Percentiles rank a stretch among this genome's conserved stretches.
Evolutionary conservation across 2,797 vertebrate species (phyloP).

Genomic region (Hippoglossus hippoglossus): DNA sequence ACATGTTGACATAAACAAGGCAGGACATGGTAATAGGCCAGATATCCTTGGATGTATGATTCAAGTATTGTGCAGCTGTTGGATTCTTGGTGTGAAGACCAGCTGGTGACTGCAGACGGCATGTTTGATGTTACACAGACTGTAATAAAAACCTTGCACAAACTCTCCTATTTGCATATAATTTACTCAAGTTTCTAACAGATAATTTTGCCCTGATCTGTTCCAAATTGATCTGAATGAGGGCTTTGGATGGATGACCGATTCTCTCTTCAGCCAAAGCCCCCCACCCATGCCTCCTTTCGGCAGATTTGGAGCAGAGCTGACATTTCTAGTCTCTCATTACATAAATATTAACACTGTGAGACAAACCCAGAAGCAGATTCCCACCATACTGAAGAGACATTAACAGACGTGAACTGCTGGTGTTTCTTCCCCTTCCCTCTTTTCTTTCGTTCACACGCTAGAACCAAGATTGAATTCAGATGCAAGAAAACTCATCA

Average conservation of each 20-base stretch:
- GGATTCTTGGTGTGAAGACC: conserved; percentile 23
- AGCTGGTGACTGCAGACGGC: conserved; percentile 24
- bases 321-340: conserved; percentile 40
- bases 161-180: conserved; percentile 11
- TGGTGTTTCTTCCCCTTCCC: background rate
- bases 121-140: conserved; percentile 24
- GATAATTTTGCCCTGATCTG: background rate
- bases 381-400: conserved; percentile 41
- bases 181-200: background rate
- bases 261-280: conserved; percentile 30
- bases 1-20: conserved; percentile 36
- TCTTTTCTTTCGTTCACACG: conserved; percentile 43
- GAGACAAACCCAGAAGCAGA: conserved; percentile 49
- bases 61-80: conserved; percentile 42
- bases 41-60: conserved; percentile 34
- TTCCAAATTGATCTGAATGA: conserved; percentile 17
- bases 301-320: conserved; percentile 38
- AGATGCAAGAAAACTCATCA: conserved; percentile 60
- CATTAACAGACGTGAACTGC: conserved; percentile 40
- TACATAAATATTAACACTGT: conserved; percentile 70
- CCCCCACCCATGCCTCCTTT: conserved; percentile 13
- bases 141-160: conserved; percentile 12
- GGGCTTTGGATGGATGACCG: conserved; percentile 18
- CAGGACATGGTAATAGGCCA: conserved; percentile 17
- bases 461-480: conserved; percentile 41